A percentile compares a stretch with the other conserved stretches of the same genome.
Conservation (phyloP, 2,113 vertebrate species). For the Paramormyrops kingsleyae region DNA sequence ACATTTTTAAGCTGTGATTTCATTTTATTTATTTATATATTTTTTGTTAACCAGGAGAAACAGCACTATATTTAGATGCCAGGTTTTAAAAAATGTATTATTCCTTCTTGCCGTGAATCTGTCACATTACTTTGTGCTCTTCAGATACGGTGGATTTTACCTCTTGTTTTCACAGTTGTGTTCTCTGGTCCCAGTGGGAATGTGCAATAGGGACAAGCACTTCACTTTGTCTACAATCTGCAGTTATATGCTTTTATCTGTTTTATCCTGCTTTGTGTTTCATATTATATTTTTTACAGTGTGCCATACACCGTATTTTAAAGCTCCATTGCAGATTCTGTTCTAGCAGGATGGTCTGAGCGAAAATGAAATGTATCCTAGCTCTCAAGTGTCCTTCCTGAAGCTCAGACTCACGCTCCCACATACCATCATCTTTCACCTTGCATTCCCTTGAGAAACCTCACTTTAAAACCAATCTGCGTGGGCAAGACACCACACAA, state of each 20-base stretch:
- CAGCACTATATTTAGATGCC: background rate
- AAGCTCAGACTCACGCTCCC: background rate
- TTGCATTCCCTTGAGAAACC: slow-evolving; percentile 64
- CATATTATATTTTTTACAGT: background rate
- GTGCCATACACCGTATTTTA: background rate
- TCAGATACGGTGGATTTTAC: background rate
- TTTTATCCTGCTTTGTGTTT: background rate
- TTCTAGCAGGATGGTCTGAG: background rate
- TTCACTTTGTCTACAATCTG: background rate
- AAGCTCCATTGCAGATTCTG: background rate
- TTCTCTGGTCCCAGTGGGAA: slow-evolving; percentile 5
- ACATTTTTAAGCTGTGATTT: background rate
- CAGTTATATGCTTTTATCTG: slow-evolving; percentile 1
- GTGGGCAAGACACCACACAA: slow-evolving; percentile 62
- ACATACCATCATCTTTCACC: slow-evolving; percentile 51
- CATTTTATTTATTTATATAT: background rate
- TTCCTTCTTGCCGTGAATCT: slow-evolving; percentile 7
- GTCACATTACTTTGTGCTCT: slow-evolving; percentile 8
- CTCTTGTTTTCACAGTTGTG: slow-evolving; percentile 2
- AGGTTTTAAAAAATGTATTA: slow-evolving; percentile 1
- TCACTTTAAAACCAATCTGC: slow-evolving; percentile 41
- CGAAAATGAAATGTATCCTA: background rate
- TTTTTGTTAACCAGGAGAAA: background rate
- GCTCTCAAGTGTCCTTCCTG: background rate
- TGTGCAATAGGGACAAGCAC: slow-evolving; percentile 5